Evolutionary conservation across 1,140 invertebrate species (phyloP).

Genomic region (Drosophila prosaltans): DNA sequence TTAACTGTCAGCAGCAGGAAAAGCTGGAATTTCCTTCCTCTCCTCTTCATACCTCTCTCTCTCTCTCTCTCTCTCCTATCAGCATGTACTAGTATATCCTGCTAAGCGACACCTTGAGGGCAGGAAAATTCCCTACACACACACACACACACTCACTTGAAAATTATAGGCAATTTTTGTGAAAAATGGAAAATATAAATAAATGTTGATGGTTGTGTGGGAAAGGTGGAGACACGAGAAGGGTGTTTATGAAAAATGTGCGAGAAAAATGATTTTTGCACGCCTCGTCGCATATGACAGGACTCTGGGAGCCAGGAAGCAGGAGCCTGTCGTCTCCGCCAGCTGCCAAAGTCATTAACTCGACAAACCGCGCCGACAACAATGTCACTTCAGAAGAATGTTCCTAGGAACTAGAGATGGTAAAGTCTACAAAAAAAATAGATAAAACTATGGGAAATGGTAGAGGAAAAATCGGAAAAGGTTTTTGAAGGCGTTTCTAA

Average conservation of each 20-base stretch:
- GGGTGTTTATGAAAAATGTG: conserved; percentile 63
- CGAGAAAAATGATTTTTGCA: conserved; percentile 80
- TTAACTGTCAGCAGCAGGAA: conserved; percentile 75
- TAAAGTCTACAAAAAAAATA: background rate
- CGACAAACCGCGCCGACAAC: conserved; percentile 67
- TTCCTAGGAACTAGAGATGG: conserved; percentile 35
- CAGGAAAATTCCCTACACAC: conserved; percentile 32
- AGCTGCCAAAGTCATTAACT: conserved; percentile 76
- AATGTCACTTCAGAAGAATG: conserved; percentile 18
- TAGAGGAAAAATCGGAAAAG: too few species aligned
- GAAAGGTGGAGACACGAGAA: conserved; percentile 8
- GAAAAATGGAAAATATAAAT: conserved; percentile 76
- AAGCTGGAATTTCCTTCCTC: conserved; percentile 38
- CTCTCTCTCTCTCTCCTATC: background rate
- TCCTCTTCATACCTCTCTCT: background rate
- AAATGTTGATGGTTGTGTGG: conserved; percentile 63
- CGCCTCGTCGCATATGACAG: conserved; percentile 68
- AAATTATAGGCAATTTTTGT: conserved; percentile 67
- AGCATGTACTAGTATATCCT: background rate
- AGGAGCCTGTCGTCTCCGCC: conserved; percentile 39
- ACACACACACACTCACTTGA: conserved; percentile 37
- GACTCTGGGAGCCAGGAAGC: conserved; percentile 25
- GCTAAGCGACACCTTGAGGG: conserved; percentile 57
- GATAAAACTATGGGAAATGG: too few species aligned
- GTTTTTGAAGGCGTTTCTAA: too few species aligned